A percentile compares a stretch with the other conserved stretches of the same genome.
These are phyloP conservation scores for Burhinus bistriatus DNA, from an alignment of 2,113 vertebrate genomes.

Conservation along the genomic window DNA sequence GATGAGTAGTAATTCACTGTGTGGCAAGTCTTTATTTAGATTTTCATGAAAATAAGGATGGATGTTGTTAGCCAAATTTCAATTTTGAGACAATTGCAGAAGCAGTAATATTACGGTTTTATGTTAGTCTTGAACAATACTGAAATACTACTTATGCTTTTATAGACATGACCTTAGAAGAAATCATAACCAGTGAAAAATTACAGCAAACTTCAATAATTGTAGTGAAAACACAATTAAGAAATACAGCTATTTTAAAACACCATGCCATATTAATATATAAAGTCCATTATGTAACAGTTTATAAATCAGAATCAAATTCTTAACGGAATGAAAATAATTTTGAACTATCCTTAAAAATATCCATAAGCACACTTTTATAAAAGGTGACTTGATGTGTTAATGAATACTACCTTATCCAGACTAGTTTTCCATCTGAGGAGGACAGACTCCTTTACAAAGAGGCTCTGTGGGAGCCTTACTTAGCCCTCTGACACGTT, in stretches of 20 bases:
- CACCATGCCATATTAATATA: neutral
- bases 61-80: neutral
- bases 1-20: neutral
- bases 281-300: neutral
- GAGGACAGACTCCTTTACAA: neutral
- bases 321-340: neutral
- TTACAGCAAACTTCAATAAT: neutral
- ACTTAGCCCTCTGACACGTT: neutral
- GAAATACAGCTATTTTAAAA: neutral
- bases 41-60: neutral
- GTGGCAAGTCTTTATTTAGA: neutral
- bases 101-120: neutral
- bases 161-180: neutral
- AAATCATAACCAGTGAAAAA: neutral
- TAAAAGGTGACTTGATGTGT: neutral
- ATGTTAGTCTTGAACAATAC: neutral
- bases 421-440: neutral
- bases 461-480: neutral
- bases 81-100: neutral
- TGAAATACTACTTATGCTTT: neutral
- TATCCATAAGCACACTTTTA: neutral
- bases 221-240: neutral
- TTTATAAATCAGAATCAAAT: neutral
- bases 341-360: neutral
- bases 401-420: neutral